Evolutionary conservation across 2,888 invertebrate species (phyloP), one percentile per base, ranked within the genome.

Genomic region (Trichacis sp.): DNA sequence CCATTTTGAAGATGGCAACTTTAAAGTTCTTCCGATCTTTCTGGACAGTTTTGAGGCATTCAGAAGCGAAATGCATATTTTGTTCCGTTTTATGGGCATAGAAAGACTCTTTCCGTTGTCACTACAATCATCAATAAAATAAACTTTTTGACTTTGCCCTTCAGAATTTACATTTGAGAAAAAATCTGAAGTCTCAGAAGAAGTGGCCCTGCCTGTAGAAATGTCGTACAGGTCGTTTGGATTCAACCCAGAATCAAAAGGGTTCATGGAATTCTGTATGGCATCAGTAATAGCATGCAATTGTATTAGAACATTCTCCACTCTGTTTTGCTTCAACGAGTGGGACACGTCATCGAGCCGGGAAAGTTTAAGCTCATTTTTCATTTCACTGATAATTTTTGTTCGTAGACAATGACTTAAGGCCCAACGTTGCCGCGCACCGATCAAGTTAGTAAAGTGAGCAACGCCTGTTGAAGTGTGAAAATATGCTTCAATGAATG

Each of bases 151-250:
- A 67, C 64, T 18, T 43, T 60, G 1, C 17, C 76, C 74, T 40
- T 29, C 1, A 56, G 63, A 20, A 45, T 74, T 64, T 0, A 76
- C 58, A 54, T 76, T 77, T 2, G 77, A 58, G 36, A 77, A 53
- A 54, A 74, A 81, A 73, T 77, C 64, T 49, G 70, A n/a, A 68
- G 79, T 74, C 38, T 76, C 64, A 49, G 5, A 1, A 36, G 76
- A 76, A 61, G 77, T 74, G 33, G 77, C 77, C 62, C 76, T 76
- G 46, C 80, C 77, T 38, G 78, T 78, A 14, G 77, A 77, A 73
- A 78, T 63, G 15, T 77, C 75, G 19, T 76, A 77, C 30, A 76
- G 20, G 2, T 33, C 11, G 2, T 33, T 33, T n/a, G 2, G 24
- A 33, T 33, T 9, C 9, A 33, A 11, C 11, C n/a, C 9, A 2